Percentiles rank a stretch among this genome's conserved stretches.
phyloP scores from a whole-genome alignment of 2,113 vertebrate genomes.

The Sapajus apella region DNA sequence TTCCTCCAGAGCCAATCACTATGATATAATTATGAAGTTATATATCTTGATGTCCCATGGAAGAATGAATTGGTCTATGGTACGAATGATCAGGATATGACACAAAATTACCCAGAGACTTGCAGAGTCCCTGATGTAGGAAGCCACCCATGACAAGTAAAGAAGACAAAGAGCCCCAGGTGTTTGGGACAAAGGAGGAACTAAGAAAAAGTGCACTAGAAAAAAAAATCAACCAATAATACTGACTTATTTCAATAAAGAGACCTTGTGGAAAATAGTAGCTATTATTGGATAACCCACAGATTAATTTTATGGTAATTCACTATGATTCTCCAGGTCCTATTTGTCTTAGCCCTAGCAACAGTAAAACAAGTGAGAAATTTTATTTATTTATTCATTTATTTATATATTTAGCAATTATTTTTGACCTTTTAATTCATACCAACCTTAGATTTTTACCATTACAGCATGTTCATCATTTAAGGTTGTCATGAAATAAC shows the following conservation, averaged over 20 bases:
- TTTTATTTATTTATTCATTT: neutral
- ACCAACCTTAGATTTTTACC: neutral
- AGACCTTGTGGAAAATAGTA: neutral
- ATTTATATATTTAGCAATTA: neutral
- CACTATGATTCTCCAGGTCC: neutral
- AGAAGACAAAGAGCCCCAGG: neutral
- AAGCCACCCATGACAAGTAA: neutral
- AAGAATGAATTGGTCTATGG: neutral
- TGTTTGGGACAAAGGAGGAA: neutral
- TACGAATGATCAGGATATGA: neutral
- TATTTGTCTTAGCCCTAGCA: neutral
- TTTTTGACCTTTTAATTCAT: neutral
- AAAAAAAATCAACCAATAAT: neutral
- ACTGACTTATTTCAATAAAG: neutral
- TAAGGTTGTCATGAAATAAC: neutral
- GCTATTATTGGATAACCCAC: neutral
- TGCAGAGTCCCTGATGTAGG: neutral
- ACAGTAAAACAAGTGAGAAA: neutral
- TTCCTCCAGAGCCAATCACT: neutral
- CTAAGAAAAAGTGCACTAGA: neutral
- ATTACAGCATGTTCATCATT: neutral
- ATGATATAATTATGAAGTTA: neutral
- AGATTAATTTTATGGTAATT: neutral
- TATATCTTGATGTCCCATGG: neutral
- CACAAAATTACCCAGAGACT: neutral